Percentiles rank a stretch among this genome's conserved stretches.
Conservation (phyloP, 2,888 invertebrate species). For the Cabera pusaria region DNA sequence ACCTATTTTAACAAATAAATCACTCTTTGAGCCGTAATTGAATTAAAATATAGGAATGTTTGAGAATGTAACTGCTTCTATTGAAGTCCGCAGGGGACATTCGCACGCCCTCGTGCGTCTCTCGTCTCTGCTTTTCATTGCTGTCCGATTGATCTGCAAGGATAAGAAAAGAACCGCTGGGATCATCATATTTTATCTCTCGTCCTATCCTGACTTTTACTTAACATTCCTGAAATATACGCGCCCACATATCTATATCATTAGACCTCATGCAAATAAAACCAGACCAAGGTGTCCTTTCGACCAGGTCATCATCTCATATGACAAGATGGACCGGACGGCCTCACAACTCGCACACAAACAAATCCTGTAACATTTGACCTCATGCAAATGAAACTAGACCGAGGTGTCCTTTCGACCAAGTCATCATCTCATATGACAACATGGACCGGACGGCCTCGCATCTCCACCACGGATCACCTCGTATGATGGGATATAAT, state of each 20-base stretch:
- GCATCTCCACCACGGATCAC: neutral
- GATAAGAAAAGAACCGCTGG: neutral
- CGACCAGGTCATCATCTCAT: neutral
- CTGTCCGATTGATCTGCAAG: neutral
- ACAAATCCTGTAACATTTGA: neutral
- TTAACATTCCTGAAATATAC: too few relatives aligned
- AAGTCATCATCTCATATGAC: too few relatives aligned
- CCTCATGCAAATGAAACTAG: neutral
- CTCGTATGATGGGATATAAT: neutral
- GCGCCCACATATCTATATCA: neutral
- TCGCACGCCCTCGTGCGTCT: constrained; percentile 6
- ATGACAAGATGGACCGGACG: constrained; percentile 2
- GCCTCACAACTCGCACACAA: neutral
- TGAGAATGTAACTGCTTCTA: too few relatives aligned
- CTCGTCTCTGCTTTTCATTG: neutral
- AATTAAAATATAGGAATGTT: too few relatives aligned
- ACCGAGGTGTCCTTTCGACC: too few relatives aligned
- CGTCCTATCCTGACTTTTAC: neutral
- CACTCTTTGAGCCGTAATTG: too few relatives aligned
- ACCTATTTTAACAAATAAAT: too few relatives aligned
- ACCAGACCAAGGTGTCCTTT: too few relatives aligned
- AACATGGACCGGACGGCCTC: neutral
- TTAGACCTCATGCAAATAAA: too few relatives aligned
- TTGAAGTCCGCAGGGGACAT: too few relatives aligned
- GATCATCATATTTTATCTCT: neutral